Percentiles rank a stretch among this genome's conserved stretches.
These are phyloP conservation scores for Dendropsophus ebraccatus DNA, from an alignment of 2,113 vertebrate genomes.

Conservation along the genomic window DNA sequence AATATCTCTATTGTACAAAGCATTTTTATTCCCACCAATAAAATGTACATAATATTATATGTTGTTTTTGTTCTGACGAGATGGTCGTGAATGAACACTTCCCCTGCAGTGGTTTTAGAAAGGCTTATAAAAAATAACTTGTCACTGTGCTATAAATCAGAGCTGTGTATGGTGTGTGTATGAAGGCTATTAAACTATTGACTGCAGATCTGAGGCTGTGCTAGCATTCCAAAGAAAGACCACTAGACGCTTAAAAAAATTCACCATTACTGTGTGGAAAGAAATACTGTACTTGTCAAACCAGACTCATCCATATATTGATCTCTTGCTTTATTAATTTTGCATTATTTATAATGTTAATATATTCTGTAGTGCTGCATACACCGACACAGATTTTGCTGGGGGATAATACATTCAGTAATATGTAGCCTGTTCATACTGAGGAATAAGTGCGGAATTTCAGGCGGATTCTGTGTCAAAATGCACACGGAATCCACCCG, in stretches of 20 bases:
- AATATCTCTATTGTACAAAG: constrained; percentile 35
- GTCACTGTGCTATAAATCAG: constrained; percentile 25
- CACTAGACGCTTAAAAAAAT: background rate
- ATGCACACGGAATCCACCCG: too few relatives aligned
- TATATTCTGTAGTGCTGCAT: background rate
- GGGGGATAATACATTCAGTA: too few relatives aligned
- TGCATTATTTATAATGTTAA: background rate
- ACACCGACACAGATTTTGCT: too few relatives aligned
- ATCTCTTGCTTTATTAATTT: background rate
- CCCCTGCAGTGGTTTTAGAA: constrained; percentile 10
- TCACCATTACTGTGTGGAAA: background rate
- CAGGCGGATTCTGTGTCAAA: too few relatives aligned
- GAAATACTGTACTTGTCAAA: background rate
- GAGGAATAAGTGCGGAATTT: too few relatives aligned
- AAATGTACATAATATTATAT: constrained; percentile 43
- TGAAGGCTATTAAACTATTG: constrained; percentile 39
- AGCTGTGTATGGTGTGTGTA: background rate
- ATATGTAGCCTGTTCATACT: too few relatives aligned
- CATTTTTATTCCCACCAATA: constrained; percentile 39
- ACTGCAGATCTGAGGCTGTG: background rate
- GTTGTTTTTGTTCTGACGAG: constrained; percentile 20
- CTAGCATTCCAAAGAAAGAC: background rate
- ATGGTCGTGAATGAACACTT: constrained; percentile 42
- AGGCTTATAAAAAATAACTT: constrained; percentile 37
- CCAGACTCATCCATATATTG: background rate